Percentiles rank a stretch among this genome's conserved stretches.
Evolutionary conservation across 2,888 invertebrate genomes (phyloP).

Genomic region (Gibbula magus): DNA sequence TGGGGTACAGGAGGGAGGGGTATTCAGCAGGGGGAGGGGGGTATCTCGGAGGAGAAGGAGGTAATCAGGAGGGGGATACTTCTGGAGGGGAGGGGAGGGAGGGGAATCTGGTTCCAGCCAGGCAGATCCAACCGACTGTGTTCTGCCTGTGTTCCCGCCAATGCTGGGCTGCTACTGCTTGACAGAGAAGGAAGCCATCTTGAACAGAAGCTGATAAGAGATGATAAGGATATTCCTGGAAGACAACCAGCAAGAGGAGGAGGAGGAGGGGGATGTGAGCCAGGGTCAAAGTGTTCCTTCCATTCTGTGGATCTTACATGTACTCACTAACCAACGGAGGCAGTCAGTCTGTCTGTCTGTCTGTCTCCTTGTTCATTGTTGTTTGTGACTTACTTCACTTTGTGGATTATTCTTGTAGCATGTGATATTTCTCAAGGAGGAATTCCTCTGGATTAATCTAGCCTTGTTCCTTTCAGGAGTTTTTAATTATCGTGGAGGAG

Average conservation of each 20-base stretch:
- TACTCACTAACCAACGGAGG: no score
- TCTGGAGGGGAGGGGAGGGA: not conserved
- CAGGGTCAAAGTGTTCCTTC: no score
- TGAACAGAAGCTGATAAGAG: not conserved
- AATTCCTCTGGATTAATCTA: not conserved
- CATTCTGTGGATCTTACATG: no score
- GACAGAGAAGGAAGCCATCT: not conserved
- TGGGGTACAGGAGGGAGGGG: not conserved
- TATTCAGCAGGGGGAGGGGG: not conserved
- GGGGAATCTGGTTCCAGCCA: conserved; percentile 13
- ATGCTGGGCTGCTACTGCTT: not conserved
- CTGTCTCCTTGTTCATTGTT: no score
- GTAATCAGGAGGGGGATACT: not conserved
- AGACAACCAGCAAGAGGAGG: no score
- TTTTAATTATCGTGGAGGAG: not conserved
- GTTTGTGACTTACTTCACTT: no score
- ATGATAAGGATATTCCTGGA: no score
- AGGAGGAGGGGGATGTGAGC: no score
- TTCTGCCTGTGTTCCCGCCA: not conserved
- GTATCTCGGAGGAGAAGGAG: no score
- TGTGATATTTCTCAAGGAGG: no score
- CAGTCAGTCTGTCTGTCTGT: no score
- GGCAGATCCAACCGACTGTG: conserved; percentile 13
- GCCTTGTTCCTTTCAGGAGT: conserved; percentile 16
- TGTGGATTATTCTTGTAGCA: no score